A percentile compares a stretch with the other conserved stretches of the same genome.
phyloP scores from a whole-genome alignment of 1,140 invertebrate genomes.

The Diprion similis region DNA sequence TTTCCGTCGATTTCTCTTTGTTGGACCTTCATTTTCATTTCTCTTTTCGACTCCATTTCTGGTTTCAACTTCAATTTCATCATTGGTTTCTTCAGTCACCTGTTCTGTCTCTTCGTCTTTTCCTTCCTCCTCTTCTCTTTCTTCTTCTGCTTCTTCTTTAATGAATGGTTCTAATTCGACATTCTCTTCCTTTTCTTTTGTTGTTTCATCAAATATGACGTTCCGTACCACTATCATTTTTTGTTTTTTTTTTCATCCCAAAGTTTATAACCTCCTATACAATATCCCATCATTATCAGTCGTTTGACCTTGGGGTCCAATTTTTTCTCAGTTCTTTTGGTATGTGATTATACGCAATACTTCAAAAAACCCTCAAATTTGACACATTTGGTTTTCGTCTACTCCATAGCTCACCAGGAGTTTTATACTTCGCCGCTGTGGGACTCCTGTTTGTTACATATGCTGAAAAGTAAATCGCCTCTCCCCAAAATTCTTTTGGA shows the following conservation, averaged over 20 bases:
- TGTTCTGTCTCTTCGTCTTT: background rate
- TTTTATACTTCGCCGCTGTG: constrained; percentile 26
- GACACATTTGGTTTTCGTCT: constrained; percentile 34
- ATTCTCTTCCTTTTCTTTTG: background rate
- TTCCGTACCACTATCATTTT: constrained; percentile 37
- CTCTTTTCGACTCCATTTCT: background rate
- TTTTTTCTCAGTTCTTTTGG: constrained; percentile 33
- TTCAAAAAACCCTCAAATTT: constrained; percentile 45
- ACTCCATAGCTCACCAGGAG: constrained; percentile 38
- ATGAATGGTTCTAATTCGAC: background rate
- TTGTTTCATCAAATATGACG: constrained; percentile 29
- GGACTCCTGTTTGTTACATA: constrained; percentile 41
- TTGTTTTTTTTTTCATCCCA: constrained; percentile 33
- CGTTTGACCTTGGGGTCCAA: constrained; percentile 24
- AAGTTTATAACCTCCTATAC: constrained; percentile 37
- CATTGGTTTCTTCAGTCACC: background rate
- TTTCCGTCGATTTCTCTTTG: background rate
- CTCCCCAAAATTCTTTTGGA: constrained; percentile 41
- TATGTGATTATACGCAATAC: constrained; percentile 35
- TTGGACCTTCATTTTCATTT: background rate
- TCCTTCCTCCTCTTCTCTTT: background rate
- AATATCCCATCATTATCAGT: constrained; percentile 33
- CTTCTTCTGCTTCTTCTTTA: background rate
- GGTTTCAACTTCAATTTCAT: background rate
- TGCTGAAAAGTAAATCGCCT: constrained; percentile 35